Evolutionary conservation across 2,113 vertebrate species (phyloP), one percentile per base, ranked within the genome.

Genomic region (Mystacornis crossleyi): DNA sequence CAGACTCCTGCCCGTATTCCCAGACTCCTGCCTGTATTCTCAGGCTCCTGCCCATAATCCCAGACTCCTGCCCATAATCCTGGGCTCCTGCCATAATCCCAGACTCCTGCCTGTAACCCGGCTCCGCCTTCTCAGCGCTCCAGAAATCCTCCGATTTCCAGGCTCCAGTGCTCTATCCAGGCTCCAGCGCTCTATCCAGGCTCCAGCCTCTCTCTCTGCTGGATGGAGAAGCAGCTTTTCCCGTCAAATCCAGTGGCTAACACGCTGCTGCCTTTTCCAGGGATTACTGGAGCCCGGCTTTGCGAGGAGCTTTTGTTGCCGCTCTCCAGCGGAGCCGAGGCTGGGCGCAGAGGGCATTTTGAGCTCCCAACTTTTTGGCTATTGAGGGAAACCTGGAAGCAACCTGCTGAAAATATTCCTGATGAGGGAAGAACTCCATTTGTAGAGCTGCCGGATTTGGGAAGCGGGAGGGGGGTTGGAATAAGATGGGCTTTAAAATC

Each of bases 261-360:
- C 53, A 67, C 92, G 74, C 89, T 96, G 83, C 95, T 95, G 78
- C 81, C 81, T 72, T 86, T 93, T 50, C 34, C 58, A 65, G 47
- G 89, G 92, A 45, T 71, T 85, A 65, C 77, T 69, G 86, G 82
- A 47, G 80, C 89, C 95, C 91, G 93, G 93, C 95, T 98, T 93
- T 94, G 75, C 92, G 78, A 83, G 75, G 47, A 91, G 95, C 81
- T 61, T 88, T 96, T 95, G 93, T 28, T 71, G 84, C 94, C 86
- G 47, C 88, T 97, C 93, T 96, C 92, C 97, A 74, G 91, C 93
- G 93, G 94, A 95, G 94, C 94, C 91, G 96, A 48, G 92, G 43
- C 40, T 89, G 54, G 85, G 57, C 81, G 73, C 61, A 48, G 92
- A 81, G 95, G 97, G 82, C 93, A 91, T 97, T 95, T 74, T 12